A percentile compares a stretch with the other conserved stretches of the same genome.
These are phyloP conservation scores for Telmatochromis brachygnathus DNA, from an alignment of 2,113 vertebrate genomes.

Conservation along the genomic window DNA sequence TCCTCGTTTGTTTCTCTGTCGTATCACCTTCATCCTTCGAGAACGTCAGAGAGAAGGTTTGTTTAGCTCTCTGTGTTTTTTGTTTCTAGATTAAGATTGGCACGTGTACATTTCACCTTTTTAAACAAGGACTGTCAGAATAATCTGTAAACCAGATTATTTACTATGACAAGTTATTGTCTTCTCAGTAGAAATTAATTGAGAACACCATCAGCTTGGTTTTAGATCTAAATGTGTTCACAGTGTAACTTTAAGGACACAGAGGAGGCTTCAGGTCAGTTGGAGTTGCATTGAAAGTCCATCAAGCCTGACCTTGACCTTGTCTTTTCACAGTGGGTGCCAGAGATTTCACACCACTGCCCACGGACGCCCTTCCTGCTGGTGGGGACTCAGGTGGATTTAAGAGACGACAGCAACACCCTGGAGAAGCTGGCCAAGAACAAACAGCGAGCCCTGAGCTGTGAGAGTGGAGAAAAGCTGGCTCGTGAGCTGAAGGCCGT, in stretches of 20 bases:
- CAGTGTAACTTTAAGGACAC: neutral
- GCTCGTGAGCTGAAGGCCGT: conserved; percentile 89
- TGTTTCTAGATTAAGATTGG: neutral
- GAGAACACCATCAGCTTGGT: neutral
- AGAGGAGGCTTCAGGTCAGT: neutral
- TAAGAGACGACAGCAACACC: conserved; percentile 89
- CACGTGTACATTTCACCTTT: fast-evolving
- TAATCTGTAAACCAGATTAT: neutral
- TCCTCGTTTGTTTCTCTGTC: conserved; percentile 97
- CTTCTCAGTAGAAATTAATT: fast-evolving
- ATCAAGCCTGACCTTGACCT: neutral
- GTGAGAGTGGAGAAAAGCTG: conserved; percentile 88
- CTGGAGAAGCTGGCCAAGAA: conserved; percentile 98
- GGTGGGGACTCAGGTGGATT: conserved; percentile 93
- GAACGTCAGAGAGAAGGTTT: conserved; percentile 94
- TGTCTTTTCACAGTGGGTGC: conserved; percentile 81
- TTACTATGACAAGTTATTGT: neutral
- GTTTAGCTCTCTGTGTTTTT: neutral
- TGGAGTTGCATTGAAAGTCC: neutral
- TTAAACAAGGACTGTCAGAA: neutral
- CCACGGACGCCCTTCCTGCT: conserved; percentile 95
- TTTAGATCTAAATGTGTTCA: neutral
- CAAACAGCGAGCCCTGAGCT: conserved; percentile 92
- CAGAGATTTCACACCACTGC: conserved; percentile 97
- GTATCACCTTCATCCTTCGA: conserved; percentile 96